phyloP scores from a whole-genome alignment of 2,113 vertebrate species.

The Microcebus griseorufus region DNA sequence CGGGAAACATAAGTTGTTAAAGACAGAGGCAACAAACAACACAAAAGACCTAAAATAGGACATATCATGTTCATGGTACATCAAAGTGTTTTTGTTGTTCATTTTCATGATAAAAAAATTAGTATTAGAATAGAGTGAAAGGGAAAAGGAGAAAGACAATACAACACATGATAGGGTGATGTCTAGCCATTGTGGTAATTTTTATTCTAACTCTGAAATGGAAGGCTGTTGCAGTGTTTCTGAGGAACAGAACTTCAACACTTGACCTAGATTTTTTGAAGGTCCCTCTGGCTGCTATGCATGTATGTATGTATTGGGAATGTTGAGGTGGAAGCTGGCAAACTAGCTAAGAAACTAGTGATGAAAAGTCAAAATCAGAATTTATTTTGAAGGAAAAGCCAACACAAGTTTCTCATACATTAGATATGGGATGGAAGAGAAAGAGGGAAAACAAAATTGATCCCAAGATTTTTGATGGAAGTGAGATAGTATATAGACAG shows the following conservation, averaged over 20 bases:
- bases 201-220: not conserved
- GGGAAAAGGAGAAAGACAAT: not conserved
- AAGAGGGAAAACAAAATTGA: not conserved
- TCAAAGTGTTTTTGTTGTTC: not conserved
- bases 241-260: not conserved
- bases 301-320: accelerated
- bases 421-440: not conserved
- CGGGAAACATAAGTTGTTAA: too few species aligned
- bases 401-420: not conserved
- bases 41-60: not conserved
- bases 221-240: accelerated
- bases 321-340: not conserved
- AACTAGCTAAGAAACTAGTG: not conserved
- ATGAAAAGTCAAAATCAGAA: not conserved
- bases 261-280: not conserved
- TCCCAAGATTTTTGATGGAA: not conserved
- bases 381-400: not conserved
- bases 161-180: accelerated
- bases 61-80: not conserved
- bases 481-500: not conserved
- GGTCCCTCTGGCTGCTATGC: not conserved
- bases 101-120: not conserved
- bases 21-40: too few species aligned
- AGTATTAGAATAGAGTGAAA: not conserved
- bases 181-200: not conserved